phyloP scores from a whole-genome alignment of 2,797 vertebrate genomes.

The Sarcoramphus papa region DNA sequence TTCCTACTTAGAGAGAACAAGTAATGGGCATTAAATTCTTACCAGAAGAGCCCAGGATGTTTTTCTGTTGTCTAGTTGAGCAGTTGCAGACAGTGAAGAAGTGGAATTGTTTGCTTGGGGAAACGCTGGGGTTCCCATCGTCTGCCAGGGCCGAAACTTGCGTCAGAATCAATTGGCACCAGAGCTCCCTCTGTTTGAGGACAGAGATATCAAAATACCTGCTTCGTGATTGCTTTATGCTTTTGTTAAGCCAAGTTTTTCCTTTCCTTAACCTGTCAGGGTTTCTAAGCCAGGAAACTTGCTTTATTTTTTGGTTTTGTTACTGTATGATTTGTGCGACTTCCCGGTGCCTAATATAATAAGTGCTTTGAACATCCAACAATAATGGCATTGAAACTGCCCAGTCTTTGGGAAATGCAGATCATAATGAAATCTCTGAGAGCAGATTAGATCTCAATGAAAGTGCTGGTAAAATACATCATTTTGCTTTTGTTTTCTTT shows the following conservation, averaged over 20 bases:
- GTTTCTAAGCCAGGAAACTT: not conserved
- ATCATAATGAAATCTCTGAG: not conserved
- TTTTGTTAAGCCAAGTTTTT: not conserved
- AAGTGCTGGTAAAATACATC: not conserved
- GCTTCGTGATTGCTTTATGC: not conserved
- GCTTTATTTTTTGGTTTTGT: not conserved
- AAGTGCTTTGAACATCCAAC: not conserved
- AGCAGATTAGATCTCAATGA: not conserved
- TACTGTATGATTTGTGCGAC: not conserved
- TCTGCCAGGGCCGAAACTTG: not conserved
- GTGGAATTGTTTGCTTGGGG: not conserved
- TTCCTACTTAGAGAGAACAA: not conserved
- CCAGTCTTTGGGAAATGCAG: not conserved
- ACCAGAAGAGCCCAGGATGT: not conserved
- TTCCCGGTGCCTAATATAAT: not conserved
- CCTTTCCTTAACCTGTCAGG: not conserved
- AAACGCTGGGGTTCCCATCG: not conserved
- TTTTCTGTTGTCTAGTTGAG: not conserved
- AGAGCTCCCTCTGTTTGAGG: not conserved
- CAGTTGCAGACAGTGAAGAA: not conserved
- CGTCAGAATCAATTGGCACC: fast-evolving
- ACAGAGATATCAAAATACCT: not conserved
- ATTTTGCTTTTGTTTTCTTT: not conserved
- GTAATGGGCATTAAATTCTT: not conserved
- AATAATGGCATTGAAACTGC: not conserved